A percentile compares a stretch with the other conserved stretches of the same genome.
These are phyloP conservation scores for Drosophila neonasuta DNA, from an alignment of 2,888 invertebrate genomes.

Conservation along the genomic window DNA sequence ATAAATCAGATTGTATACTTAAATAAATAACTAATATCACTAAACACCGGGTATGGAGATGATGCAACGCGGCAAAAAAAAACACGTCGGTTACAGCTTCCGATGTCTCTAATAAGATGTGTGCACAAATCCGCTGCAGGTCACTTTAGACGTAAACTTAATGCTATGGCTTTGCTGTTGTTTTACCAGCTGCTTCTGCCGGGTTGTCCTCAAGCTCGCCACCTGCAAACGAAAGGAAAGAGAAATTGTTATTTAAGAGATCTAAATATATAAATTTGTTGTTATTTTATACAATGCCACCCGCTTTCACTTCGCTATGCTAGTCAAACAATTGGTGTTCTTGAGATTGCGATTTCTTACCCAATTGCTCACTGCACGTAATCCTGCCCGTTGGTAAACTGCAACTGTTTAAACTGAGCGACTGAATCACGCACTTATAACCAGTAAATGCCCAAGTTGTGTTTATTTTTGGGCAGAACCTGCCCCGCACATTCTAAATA, in stretches of 20 bases:
- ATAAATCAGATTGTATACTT: constrained; percentile 36
- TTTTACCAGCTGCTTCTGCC: constrained; percentile 28
- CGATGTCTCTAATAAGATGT: constrained; percentile 65
- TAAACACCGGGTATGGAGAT: constrained; percentile 66
- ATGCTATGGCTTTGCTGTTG: constrained; percentile 36
- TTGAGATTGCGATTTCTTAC: background rate
- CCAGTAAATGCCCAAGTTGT: constrained; percentile 30
- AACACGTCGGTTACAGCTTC: constrained; percentile 61
- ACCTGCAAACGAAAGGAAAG: constrained; percentile 44
- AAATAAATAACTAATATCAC: constrained; percentile 74
- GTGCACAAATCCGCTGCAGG: constrained; percentile 53
- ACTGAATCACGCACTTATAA: constrained; percentile 67
- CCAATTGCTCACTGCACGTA: constrained; percentile 47
- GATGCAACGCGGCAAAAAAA: constrained; percentile 45
- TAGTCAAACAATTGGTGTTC: background rate
- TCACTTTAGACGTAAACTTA: constrained; percentile 56
- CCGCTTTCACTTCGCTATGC: constrained; percentile 5
- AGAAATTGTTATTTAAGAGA: constrained; percentile 17
- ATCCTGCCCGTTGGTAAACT: constrained; percentile 37
- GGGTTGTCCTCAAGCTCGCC: constrained; percentile 60
- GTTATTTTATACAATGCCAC: background rate
- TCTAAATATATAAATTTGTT: background rate
- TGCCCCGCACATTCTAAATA: constrained; percentile 27
- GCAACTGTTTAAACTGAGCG: constrained; percentile 49
- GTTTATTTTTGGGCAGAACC: constrained; percentile 60